Conservation (phyloP, 2,797 vertebrate species). For the Phrynocephalus vlangalii region DNA sequence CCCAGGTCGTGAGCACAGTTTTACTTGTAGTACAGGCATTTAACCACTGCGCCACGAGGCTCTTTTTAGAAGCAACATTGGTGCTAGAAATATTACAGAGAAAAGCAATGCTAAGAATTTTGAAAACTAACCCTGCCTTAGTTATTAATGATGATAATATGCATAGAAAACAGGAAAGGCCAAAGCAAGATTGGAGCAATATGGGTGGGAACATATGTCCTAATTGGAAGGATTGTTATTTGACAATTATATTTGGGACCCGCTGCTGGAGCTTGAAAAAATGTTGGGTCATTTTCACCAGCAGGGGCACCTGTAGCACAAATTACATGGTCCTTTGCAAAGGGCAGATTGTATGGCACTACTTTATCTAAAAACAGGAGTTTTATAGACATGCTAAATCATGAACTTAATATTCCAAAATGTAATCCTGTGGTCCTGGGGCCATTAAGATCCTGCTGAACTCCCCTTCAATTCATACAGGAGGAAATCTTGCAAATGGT, state of each 20-base stretch:
- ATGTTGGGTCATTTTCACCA: neutral
- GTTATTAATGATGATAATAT: neutral
- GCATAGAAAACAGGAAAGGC: neutral
- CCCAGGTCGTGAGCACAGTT: no score
- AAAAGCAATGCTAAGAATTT: neutral
- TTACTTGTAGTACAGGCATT: no score
- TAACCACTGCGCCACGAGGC: no score
- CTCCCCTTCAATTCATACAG: no score
- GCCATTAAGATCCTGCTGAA: no score
- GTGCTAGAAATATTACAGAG: neutral
- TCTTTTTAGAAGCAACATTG: neutral
- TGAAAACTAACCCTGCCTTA: neutral
- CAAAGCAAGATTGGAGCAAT: neutral
- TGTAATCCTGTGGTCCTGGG: no score
- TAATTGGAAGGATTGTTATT: neutral
- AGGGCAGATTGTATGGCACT: neutral
- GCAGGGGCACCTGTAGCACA: neutral
- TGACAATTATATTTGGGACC: neutral
- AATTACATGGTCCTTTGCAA: neutral
- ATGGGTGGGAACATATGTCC: neutral
- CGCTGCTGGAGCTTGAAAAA: neutral
- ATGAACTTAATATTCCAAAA: neutral
- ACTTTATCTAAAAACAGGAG: neutral
- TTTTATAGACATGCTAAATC: neutral
- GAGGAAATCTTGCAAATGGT: no score